Evolutionary conservation across 2,113 vertebrate genomes (phyloP).

Genomic region (Ammodytes marinus): DNA sequence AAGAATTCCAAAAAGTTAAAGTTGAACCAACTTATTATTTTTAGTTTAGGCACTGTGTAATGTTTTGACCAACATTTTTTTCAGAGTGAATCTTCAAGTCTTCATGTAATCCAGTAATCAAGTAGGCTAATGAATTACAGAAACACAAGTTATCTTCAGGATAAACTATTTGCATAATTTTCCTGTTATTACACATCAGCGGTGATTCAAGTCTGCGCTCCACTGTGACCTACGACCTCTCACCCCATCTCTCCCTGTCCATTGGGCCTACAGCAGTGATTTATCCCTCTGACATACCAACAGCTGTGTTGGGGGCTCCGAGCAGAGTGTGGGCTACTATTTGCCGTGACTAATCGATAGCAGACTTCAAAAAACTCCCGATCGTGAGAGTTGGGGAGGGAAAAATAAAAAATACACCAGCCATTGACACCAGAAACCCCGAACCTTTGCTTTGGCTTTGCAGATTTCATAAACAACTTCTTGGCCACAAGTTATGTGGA

Average conservation of each 20-base stretch:
- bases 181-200: constrained; percentile 49
- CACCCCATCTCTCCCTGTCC: constrained; percentile 75
- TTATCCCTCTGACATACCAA: constrained; percentile 87
- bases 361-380: constrained; percentile 85
- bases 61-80: too few relatives aligned
- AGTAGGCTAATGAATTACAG: constrained; percentile 1
- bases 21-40: too few relatives aligned
- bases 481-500: constrained; percentile 58
- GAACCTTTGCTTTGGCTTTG: constrained; percentile 50
- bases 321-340: constrained; percentile 81
- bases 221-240: constrained; percentile 72
- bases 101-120: constrained; percentile 9
- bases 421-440: constrained; percentile 76
- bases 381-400: constrained; percentile 68
- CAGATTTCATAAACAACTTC: constrained; percentile 63
- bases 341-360: constrained; percentile 88
- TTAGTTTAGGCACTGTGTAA: too few relatives aligned
- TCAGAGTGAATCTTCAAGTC: rapidly evolving
- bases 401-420: constrained; percentile 60
- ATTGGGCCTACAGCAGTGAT: constrained; percentile 79
- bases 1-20: too few relatives aligned
- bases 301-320: constrained; percentile 85
- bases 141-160: neutral
- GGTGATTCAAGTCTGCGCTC: constrained; percentile 54
- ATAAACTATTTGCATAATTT: constrained; percentile 35